These are phyloP conservation scores for Melinaea marsaeus DNA, from an alignment of 2,888 invertebrate genomes.

Conservation along the genomic window DNA sequence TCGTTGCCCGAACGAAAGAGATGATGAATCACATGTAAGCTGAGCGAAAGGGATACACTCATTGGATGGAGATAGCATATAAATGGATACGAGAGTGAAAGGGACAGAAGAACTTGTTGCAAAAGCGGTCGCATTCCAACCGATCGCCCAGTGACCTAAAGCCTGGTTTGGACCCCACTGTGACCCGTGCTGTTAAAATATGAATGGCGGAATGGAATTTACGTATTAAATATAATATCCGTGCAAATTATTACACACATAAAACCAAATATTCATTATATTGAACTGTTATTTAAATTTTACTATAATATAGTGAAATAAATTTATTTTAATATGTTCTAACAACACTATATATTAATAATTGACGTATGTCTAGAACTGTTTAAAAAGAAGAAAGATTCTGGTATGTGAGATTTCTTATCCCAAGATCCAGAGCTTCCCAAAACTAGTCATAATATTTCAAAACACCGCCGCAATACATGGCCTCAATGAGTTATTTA, in stretches of 20 bases:
- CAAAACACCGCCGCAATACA: no score
- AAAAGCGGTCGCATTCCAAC: conserved; percentile 68
- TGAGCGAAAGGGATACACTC: conserved; percentile 15
- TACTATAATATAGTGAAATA: no score
- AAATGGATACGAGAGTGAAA: conserved; percentile 38
- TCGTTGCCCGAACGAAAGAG: conserved; percentile 14
- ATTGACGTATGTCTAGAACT: no score
- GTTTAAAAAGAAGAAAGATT: no score
- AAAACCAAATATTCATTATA: neutral
- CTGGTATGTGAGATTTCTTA: no score
- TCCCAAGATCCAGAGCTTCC: no score
- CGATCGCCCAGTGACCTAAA: conserved; percentile 74
- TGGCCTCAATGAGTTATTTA: no score
- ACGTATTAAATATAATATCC: conserved; percentile 8
- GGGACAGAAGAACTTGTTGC: conserved; percentile 69
- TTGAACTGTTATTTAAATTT: no score
- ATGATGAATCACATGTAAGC: conserved; percentile 21
- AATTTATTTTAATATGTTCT: no score
- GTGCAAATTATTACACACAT: conserved; percentile 8
- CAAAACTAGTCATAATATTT: no score
- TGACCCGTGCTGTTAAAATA: conserved; percentile 27
- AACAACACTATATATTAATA: no score
- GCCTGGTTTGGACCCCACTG: conserved; percentile 39
- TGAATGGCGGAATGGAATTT: conserved; percentile 16
- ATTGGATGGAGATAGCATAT: conserved; percentile 37